Evolutionary conservation across 2,888 invertebrate genomes (phyloP), one percentile per base, ranked within the genome.

Genomic region (Kuschelorhynchus macadamiae): DNA sequence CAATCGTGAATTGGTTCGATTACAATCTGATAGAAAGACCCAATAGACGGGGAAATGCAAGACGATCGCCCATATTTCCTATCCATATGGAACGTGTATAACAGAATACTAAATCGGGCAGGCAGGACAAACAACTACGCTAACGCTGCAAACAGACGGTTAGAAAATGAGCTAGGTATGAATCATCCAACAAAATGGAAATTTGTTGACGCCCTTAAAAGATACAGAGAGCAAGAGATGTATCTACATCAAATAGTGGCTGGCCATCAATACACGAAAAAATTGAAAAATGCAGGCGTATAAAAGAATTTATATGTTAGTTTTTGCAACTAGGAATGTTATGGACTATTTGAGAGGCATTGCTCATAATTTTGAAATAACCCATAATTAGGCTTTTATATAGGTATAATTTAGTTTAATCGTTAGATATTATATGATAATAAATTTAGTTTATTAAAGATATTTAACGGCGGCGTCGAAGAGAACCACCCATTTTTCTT

Each of bases 41-140:
- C 5, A 44, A 1, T 8, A 33, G 65, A 39, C 1, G 57, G 33
- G 50, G 50, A 18, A 65, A 65, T 30, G 46, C 11, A 12, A 59
- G 59, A 33, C 50, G 59, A 11, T 47, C 57, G 17, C 42, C 50
- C 36, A 36, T 66, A 36, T 66, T 66, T 53, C 52, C 66, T 8
- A 8, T 21, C n/a, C 36, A 18, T 66, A 33, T 61, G 61, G 46
- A 49, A 46, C 41, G n/a, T 61, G 17, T 33, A 61, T 41, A 12
- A 41, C 14, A 44, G 32, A 16, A 36, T 41, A 8, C 18, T 65
- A 49, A 33, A 21, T 33, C 25, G 41, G 12, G 11, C 16, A 46
- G 47, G 59, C 39, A 44, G 47, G 16, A 64, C 57, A 12, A 64
- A 64, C 42, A 64, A 65, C 30, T 21, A 65, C 32, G 59, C 59